These are phyloP conservation scores for Opisthograptis luteolata DNA, from an alignment of 2,888 invertebrate species.

Conservation along the genomic window DNA sequence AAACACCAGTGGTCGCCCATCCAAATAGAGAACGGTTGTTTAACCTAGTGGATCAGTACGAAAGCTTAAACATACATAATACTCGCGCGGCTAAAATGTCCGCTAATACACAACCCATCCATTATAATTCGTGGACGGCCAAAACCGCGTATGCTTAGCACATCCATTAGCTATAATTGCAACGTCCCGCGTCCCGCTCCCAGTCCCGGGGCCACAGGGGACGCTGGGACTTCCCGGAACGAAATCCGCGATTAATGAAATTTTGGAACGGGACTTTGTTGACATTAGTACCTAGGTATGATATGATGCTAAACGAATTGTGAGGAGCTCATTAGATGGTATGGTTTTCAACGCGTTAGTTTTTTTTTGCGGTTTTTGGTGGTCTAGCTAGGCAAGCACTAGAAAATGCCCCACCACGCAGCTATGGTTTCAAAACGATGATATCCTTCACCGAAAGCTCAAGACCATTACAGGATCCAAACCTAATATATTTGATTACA, in stretches of 20 bases:
- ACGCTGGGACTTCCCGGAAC: background rate
- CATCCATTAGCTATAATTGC: conserved; percentile 50
- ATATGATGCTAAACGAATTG: background rate
- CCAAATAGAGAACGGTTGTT: no score
- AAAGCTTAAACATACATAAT: background rate
- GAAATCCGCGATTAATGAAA: conserved; percentile 38
- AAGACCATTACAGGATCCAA: no score
- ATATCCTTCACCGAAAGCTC: no score
- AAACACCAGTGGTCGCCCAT: no score
- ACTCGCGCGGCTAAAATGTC: conserved; percentile 3
- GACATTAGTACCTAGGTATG: conserved; percentile 46
- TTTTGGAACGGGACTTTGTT: conserved; percentile 40
- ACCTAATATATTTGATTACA: no score
- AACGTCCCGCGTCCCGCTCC: conserved; percentile 16
- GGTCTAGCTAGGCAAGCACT: no score
- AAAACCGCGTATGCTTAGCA: conserved; percentile 46
- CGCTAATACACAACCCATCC: conserved; percentile 43
- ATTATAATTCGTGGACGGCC: conserved; percentile 38
- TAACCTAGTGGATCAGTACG: background rate
- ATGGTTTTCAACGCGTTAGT: background rate
- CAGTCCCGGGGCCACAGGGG: conserved; percentile 27
- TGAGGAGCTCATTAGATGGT: background rate
- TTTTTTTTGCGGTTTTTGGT: background rate
- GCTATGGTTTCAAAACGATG: no score
- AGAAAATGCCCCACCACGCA: no score